A percentile compares a stretch with the other conserved stretches of the same genome.
phyloP scores from a whole-genome alignment of 2,888 invertebrate species.

The Campaea margaritaria region DNA sequence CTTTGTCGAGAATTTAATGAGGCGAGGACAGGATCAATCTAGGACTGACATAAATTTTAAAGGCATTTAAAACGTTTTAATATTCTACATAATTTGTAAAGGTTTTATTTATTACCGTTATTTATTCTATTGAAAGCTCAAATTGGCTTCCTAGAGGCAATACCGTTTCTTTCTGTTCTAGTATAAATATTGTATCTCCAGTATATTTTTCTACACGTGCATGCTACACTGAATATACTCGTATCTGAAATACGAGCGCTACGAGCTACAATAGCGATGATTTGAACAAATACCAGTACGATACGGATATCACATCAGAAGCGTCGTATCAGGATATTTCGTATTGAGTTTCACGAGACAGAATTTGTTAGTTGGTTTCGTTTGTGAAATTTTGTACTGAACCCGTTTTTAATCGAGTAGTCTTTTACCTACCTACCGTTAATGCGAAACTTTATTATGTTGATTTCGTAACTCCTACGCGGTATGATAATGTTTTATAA shows the following conservation, averaged over 20 bases:
- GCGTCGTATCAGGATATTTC: not conserved
- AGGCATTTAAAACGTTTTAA: not conserved
- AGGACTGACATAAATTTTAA: not conserved
- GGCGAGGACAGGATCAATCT: not conserved
- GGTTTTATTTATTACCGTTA: not conserved
- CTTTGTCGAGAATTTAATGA: conserved; percentile 4
- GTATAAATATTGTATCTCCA: conserved; percentile 35
- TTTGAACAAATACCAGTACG: conserved; percentile 1
- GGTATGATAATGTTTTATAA: conserved; percentile 33
- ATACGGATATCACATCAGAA: not conserved
- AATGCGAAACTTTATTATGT: conserved; percentile 24
- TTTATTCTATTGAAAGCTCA: too few species aligned
- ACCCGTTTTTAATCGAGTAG: conserved; percentile 9
- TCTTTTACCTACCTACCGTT: conserved; percentile 13
- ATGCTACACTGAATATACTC: conserved; percentile 34
- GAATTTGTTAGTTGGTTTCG: not conserved
- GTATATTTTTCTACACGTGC: conserved; percentile 36
- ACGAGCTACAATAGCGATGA: conserved; percentile 6
- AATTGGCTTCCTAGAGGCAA: conserved; percentile 26
- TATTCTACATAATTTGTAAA: not conserved
- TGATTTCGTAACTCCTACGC: conserved; percentile 38
- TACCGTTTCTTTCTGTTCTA: not conserved
- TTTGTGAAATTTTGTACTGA: conserved; percentile 1
- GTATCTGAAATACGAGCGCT: conserved; percentile 22
- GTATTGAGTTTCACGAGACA: not conserved